Base-by-base conservation (phyloP, 1,140 invertebrate genomes). In the Pemphigus obesinymphae region DNA sequence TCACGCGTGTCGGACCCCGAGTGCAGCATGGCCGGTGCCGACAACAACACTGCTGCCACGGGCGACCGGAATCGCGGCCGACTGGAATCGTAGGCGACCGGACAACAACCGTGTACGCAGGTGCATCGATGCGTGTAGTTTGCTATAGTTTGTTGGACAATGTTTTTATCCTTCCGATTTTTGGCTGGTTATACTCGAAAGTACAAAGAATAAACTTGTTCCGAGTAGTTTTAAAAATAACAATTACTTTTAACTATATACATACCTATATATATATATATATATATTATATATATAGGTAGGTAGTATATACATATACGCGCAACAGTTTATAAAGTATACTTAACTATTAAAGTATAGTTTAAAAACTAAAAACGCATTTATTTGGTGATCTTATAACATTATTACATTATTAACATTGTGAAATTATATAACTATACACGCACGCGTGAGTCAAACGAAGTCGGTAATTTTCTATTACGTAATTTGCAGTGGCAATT, bases 61-160 rank as follows among this genome's bases (percentile, higher is more conserved):
- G 70, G 43, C 76, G 34, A 61, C 76, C 76, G 76, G 76, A 80
- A 80, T 61, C 55, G 76, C 76, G 76, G 76, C 23, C 76, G 76
- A 63, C 45, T 73, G 70, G 17, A 50, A 50, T 50, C 26, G 70
- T 73, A 31, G 55, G 26, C 55, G 76, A 29, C 15, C 75, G 55
- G 75, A 80, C 76, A 63, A 61, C 55, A 45, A 43, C 23, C 55
- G 40, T 80, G 75, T 61, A 40, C 23, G 20, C n/a, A 37, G 55
- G 37, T 80, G 76, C 37, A 63, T 11, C 55, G 76, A 58, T 80
- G 55, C 76, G 55, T 80, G 37, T 80, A 73, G 70, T 50, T 34
- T n/a, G 70, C 70, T n/a, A n/a, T n/a, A 70, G 66, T 43, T 48
- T 48, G 68, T 48, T 45, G 66, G 66, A 45, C 37, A 72, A 29